Percentiles rank a stretch among this genome's conserved stretches.
These are phyloP conservation scores for Microplitis mediator DNA, from an alignment of 1,140 invertebrate genomes.

Conservation along the genomic window DNA sequence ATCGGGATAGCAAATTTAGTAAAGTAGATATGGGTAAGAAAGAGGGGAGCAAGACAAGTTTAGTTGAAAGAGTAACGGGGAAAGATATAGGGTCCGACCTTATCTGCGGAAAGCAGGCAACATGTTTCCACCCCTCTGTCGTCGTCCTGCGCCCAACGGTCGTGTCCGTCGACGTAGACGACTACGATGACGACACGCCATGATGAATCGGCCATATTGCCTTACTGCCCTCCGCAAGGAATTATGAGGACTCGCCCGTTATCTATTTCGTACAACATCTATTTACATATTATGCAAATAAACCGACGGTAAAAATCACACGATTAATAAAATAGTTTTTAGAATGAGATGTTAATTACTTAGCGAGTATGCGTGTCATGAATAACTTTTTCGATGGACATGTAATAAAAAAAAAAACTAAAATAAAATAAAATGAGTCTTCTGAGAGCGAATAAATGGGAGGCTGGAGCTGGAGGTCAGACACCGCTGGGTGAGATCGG, in stretches of 20 bases:
- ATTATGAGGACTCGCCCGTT: constrained; percentile 10
- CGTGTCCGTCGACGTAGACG: constrained; percentile 32
- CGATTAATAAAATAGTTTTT: no score
- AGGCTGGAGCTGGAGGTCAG: not conserved
- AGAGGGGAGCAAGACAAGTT: not conserved
- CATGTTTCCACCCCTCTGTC: constrained; percentile 36
- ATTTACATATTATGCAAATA: not conserved
- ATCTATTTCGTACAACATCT: no score
- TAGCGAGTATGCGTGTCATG: no score
- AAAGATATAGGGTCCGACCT: constrained; percentile 55
- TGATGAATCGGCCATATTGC: constrained; percentile 61
- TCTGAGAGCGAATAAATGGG: not conserved
- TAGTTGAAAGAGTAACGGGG: constrained; percentile 24
- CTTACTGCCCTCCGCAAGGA: constrained; percentile 37
- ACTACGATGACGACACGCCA: constrained; percentile 42
- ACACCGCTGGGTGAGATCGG: not conserved
- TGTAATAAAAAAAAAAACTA: not conserved
- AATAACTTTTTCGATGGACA: no score
- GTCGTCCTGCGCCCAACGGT: constrained; percentile 35
- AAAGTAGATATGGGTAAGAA: constrained; percentile 4
- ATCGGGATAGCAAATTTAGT: not conserved
- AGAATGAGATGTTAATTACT: no score
- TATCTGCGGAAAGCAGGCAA: constrained; percentile 56
- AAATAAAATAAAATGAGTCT: not conserved
- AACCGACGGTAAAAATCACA: no score